Percentiles rank a stretch among this genome's conserved stretches.
Evolutionary conservation across 2,113 vertebrate genomes (phyloP).

Genomic region (Chaetodon auriga): DNA sequence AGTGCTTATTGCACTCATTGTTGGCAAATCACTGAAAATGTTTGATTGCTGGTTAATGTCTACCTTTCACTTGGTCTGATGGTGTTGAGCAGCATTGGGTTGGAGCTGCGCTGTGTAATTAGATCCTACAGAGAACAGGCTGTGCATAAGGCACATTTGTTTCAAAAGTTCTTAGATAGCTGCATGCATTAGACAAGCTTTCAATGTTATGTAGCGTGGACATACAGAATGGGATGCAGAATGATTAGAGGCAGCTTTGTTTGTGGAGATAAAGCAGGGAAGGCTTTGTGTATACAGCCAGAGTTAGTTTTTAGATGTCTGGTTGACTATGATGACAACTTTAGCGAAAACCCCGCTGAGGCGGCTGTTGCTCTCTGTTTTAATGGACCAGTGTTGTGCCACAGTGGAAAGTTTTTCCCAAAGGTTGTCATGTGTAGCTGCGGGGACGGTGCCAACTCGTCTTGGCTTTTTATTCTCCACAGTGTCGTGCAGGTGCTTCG

Average conservation of each 20-base stretch:
- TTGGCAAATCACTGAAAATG: constrained; percentile 9
- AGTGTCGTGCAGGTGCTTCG: constrained; percentile 57
- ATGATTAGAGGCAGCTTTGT: constrained; percentile 30
- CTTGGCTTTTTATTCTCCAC: constrained; percentile 41
- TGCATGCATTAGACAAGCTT: constrained; percentile 20
- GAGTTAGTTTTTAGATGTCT: constrained; percentile 34
- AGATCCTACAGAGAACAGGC: constrained; percentile 22
- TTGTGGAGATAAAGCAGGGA: background rate
- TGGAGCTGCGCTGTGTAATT: constrained; percentile 1
- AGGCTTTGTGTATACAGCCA: constrained; percentile 5
- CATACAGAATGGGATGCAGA: background rate
- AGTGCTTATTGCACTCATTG: background rate
- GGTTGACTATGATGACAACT: constrained; percentile 40
- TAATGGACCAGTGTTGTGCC: constrained; percentile 48
- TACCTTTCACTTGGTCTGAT: constrained; percentile 7
- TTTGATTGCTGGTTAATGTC: constrained; percentile 38
- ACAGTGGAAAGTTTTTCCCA: constrained; percentile 17
- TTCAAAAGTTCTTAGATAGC: constrained; percentile 4
- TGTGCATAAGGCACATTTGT: constrained; percentile 10
- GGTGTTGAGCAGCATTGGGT: background rate
- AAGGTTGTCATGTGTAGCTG: constrained; percentile 49
- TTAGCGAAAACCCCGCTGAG: constrained; percentile 37
- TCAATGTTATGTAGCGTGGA: constrained; percentile 4
- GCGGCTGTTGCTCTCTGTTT: constrained; percentile 42
- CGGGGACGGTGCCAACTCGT: constrained; percentile 25